Percentiles rank a stretch among this genome's conserved stretches.
phyloP scores from a whole-genome alignment of 2,113 vertebrate genomes.

The Spilogale gracilis region DNA sequence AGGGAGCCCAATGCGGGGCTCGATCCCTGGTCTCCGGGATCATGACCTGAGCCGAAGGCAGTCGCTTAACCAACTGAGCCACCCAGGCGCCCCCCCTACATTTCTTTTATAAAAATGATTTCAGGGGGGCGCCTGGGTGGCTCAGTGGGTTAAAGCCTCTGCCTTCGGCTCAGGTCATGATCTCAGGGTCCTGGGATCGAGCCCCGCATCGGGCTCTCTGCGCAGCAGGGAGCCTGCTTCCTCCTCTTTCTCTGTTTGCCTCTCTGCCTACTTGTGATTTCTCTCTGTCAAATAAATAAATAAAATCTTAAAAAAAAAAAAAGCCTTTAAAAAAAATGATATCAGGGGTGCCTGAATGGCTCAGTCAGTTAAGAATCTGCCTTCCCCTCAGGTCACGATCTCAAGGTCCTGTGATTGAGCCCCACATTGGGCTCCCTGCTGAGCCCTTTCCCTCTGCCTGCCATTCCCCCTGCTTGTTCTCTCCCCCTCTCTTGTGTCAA shows the following conservation, averaged over 20 bases:
- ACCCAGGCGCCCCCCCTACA: background rate
- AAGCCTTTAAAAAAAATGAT: background rate
- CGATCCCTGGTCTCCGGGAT: no score
- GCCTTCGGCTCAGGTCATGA: background rate
- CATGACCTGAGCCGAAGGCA: no score
- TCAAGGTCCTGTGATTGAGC: background rate
- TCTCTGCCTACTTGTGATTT: no score
- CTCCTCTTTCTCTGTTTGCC: no score
- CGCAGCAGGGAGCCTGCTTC: no score
- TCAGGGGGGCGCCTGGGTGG: background rate
- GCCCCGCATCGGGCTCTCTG: no score
- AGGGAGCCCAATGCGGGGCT: no score
- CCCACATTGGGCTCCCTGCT: no score
- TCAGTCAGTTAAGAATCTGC: background rate
- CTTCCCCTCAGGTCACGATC: background rate
- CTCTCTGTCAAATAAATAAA: no score
- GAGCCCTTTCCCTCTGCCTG: background rate
- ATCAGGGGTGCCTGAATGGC: background rate
- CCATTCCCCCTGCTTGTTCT: background rate
- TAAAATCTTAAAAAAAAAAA: no score
- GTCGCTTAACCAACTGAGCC: no score
- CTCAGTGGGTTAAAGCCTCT: background rate
- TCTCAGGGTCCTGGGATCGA: background rate
- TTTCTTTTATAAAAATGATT: slow-evolving; percentile 55
- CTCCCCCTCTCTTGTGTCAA: background rate